phyloP scores from a whole-genome alignment of 2,113 vertebrate species.

The Chinchilla lanigera region DNA sequence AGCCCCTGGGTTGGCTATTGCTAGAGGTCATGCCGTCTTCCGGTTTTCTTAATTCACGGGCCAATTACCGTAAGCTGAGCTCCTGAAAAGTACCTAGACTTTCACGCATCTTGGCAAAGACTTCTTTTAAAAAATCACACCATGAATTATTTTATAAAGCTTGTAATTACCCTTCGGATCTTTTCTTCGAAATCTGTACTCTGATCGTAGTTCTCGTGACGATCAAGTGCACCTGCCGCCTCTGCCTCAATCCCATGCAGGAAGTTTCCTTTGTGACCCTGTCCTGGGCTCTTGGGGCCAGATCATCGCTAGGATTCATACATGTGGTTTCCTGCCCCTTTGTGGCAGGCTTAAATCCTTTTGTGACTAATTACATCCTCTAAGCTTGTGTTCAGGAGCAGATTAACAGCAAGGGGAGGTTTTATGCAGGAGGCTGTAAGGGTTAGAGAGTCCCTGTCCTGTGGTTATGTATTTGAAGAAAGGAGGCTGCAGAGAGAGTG shows the following conservation, averaged over 20 bases:
- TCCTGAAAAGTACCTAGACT: background rate
- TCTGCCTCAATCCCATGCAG: too few relatives aligned
- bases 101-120: background rate
- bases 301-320: background rate
- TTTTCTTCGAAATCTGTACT: background rate
- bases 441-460: background rate
- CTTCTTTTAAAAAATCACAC: background rate
- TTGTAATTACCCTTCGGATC: background rate
- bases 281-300: accelerated
- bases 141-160: background rate
- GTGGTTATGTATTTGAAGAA: background rate
- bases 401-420: background rate
- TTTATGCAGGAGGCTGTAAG: background rate
- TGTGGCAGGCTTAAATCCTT: background rate
- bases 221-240: accelerated
- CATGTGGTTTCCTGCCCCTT: background rate
- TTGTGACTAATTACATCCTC: background rate
- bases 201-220: background rate
- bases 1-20: background rate
- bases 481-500: accelerated
- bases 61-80: accelerated
- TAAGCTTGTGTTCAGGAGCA: background rate
- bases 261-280: background rate
- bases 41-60: background rate
- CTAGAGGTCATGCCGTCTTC: too few relatives aligned